Percentiles rank a stretch among this genome's conserved stretches.
Evolutionary conservation across 37 sponge, comb jelly and placozoan genomes (phyloP).

Genomic region (Mnemiopsis leidyi): DNA sequence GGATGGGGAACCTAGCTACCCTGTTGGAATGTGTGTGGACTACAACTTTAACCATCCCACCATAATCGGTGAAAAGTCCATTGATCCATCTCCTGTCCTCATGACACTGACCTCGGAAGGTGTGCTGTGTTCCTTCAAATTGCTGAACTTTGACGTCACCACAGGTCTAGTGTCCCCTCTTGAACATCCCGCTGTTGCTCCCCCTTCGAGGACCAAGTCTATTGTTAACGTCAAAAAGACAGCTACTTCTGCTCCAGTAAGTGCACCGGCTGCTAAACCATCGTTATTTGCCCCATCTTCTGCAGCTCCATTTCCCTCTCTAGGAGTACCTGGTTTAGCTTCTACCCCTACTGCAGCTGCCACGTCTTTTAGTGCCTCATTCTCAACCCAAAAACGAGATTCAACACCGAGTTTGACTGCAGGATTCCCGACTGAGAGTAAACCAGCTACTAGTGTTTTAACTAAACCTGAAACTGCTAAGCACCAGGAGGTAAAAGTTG

Average conservation of each 20-base stretch:
- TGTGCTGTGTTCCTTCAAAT: neutral
- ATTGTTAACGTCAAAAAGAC: neutral
- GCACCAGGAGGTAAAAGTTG: neutral
- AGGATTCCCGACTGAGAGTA: neutral
- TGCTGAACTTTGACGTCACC: neutral
- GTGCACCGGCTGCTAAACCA: neutral
- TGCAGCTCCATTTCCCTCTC: neutral
- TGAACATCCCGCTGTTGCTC: neutral
- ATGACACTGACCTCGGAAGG: constrained; percentile 24
- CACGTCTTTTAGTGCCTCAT: neutral
- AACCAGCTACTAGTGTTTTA: neutral
- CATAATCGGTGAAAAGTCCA: neutral
- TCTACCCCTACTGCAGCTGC: neutral
- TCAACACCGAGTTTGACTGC: neutral
- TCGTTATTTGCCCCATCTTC: neutral
- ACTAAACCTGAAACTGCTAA: neutral
- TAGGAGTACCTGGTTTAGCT: neutral
- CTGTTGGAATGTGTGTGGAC: constrained; percentile 58
- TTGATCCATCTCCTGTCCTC: neutral
- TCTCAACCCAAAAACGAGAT: neutral
- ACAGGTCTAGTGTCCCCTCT: neutral
- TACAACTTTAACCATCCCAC: constrained; percentile 45
- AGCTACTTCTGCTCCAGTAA: neutral
- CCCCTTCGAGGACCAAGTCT: neutral
- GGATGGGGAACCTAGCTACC: constrained; percentile 60